These are phyloP conservation scores for Thalpophila matura DNA, from an alignment of 2,888 invertebrate genomes.

Conservation along the genomic window DNA sequence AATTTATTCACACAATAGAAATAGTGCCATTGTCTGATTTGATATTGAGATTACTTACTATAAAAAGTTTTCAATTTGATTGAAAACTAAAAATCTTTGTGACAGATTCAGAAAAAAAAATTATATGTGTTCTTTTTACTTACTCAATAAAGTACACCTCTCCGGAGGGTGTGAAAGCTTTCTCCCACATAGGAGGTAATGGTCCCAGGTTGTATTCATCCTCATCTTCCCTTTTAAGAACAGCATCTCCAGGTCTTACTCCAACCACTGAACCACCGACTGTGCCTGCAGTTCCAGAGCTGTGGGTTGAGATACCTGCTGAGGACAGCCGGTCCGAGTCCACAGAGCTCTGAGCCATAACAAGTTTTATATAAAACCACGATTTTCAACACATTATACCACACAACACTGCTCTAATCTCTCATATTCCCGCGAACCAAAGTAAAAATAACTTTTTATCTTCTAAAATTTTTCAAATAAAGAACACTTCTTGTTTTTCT, in stretches of 20 bases:
- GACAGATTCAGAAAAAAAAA: neutral
- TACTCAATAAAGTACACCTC: constrained; percentile 99
- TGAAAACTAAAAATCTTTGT: no score
- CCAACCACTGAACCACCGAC: constrained; percentile 87
- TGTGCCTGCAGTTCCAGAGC: constrained; percentile 87
- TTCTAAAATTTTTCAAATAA: constrained; percentile 54
- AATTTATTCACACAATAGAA: no score
- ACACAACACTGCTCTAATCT: constrained; percentile 33
- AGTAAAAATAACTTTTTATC: constrained; percentile 9
- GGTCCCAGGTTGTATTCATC: constrained; percentile 96
- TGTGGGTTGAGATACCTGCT: constrained; percentile 87
- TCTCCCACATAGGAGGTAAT: constrained; percentile 99
- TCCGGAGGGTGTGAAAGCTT: constrained; percentile 98
- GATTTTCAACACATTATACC: constrained; percentile 54
- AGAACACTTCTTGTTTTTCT: constrained; percentile 55
- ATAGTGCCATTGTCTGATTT: no score
- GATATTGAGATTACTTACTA: no score
- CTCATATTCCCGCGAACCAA: constrained; percentile 59
- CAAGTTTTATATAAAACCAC: constrained; percentile 51
- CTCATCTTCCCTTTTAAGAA: constrained; percentile 89
- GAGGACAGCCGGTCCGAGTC: constrained; percentile 88
- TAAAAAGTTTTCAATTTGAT: no score
- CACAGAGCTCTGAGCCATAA: constrained; percentile 86
- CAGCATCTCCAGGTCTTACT: constrained; percentile 82
- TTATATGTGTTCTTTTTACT: constrained; percentile 77